These are phyloP conservation scores for Disparrhopalites patrizii DNA, from an alignment of 2,888 invertebrate species.

Conservation along the genomic window DNA sequence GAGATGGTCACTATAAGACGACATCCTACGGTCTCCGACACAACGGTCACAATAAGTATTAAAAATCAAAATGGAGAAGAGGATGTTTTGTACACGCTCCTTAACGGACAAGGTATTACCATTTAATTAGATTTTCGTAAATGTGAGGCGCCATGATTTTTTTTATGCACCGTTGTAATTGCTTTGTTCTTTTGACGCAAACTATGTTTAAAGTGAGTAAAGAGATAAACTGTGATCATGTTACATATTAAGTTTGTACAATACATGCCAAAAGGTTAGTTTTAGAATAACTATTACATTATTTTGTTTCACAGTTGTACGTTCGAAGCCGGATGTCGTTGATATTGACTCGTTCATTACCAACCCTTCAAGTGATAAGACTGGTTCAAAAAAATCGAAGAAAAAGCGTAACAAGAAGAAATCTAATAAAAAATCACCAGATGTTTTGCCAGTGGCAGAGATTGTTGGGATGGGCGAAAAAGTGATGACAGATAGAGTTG, in stretches of 20 bases:
- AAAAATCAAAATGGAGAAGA: slow-evolving; percentile 70
- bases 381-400: slow-evolving; percentile 12
- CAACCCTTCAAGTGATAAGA: neutral
- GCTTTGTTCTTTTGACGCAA: too few relatives aligned
- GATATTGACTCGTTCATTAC: slow-evolving; percentile 12
- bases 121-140: too few relatives aligned
- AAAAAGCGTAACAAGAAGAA: slow-evolving; percentile 17
- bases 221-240: too few relatives aligned
- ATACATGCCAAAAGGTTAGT: too few relatives aligned
- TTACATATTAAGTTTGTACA: too few relatives aligned
- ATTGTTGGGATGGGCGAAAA: neutral
- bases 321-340: slow-evolving; percentile 15
- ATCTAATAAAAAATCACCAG: neutral
- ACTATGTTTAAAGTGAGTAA: too few relatives aligned
- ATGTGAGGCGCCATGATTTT: too few relatives aligned
- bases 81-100: slow-evolving; percentile 66
- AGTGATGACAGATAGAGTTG: neutral
- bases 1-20: slow-evolving; percentile 63
- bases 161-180: too few relatives aligned
- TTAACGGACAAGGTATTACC: slow-evolving; percentile 54
- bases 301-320: slow-evolving; percentile 14
- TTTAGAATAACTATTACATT: too few relatives aligned
- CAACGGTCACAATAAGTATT: slow-evolving; percentile 71
- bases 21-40: slow-evolving; percentile 55
- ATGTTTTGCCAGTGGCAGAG: too few relatives aligned